Conservation (phyloP, 1,140 invertebrate genomes). For the Drosophila kurseongensis region DNA sequence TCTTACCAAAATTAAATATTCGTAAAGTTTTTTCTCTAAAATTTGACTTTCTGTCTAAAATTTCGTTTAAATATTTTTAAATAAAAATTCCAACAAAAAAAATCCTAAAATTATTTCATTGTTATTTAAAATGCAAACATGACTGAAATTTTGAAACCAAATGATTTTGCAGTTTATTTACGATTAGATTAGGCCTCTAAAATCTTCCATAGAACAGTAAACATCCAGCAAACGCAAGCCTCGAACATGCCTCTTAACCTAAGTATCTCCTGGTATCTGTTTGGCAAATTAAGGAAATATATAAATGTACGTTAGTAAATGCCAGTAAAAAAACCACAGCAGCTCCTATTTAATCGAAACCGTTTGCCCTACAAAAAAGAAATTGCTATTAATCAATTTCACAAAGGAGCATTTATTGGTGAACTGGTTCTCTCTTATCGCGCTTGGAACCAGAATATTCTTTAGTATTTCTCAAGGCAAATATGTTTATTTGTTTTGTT, state of each 20-base stretch:
- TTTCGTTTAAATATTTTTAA: neutral
- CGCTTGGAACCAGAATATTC: constrained; percentile 3
- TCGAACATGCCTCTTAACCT: constrained; percentile 16
- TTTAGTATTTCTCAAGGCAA: constrained; percentile 14
- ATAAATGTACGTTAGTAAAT: constrained; percentile 8
- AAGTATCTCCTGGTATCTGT: constrained; percentile 10
- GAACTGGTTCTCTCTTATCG: constrained; percentile 36
- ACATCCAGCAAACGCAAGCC: constrained; percentile 1
- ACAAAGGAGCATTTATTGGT: constrained; percentile 15
- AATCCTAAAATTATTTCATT: neutral
- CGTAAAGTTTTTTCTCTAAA: no score
- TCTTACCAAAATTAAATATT: no score
- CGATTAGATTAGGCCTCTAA: constrained; percentile 14
- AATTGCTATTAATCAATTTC: constrained; percentile 35
- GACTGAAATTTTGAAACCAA: neutral
- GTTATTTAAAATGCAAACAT: neutral
- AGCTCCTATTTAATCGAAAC: constrained; percentile 11
- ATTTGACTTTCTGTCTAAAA: no score
- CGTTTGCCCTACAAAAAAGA: constrained; percentile 28
- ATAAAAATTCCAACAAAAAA: neutral
- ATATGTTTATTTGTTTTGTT: neutral
- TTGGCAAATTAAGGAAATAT: constrained; percentile 27
- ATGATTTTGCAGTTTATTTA: constrained; percentile 2
- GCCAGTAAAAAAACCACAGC: constrained; percentile 1
- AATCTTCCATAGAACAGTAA: constrained; percentile 30